Percentiles rank a stretch among this genome's conserved stretches.
Conservation (phyloP, 2,797 vertebrate species). For the Craterocephalus amniculus region DNA sequence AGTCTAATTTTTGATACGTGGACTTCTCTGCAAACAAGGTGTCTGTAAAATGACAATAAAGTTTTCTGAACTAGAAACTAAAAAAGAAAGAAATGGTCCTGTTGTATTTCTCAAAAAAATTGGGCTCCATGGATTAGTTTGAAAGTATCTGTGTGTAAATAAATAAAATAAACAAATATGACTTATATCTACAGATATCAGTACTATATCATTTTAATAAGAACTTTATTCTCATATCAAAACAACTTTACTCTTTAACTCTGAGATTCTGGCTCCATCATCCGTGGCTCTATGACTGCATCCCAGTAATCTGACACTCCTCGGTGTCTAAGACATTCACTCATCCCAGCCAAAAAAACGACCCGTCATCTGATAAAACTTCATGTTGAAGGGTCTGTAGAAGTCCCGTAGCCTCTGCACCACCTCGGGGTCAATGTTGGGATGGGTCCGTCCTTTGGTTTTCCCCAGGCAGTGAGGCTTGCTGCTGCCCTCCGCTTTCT, state of each 20-base stretch:
- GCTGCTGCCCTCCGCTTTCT: constrained; percentile 86
- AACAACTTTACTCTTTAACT: constrained; percentile 8
- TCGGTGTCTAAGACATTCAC: constrained; percentile 48
- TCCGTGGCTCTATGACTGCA: not conserved
- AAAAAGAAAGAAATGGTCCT: not conserved
- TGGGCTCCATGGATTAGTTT: too few relatives aligned
- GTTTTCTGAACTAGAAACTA: not conserved
- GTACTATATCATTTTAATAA: not conserved
- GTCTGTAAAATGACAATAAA: not conserved
- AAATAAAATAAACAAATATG: not conserved
- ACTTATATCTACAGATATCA: not conserved
- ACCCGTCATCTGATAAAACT: constrained; percentile 87
- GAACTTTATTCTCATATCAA: constrained; percentile 11
- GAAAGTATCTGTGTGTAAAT: too few relatives aligned
- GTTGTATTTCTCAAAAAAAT: not conserved
- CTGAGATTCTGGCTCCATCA: not conserved
- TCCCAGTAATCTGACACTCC: constrained; percentile 4
- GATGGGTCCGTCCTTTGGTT: constrained; percentile 85
- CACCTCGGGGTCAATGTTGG: constrained; percentile 83
- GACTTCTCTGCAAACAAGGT: too few relatives aligned
- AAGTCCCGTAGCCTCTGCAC: constrained; percentile 85
- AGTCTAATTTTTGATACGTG: too few relatives aligned
- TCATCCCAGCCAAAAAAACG: constrained; percentile 69
- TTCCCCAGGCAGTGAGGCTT: constrained; percentile 87
- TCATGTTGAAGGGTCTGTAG: constrained; percentile 87